Evolutionary conservation across 2,797 vertebrate species (phyloP).

Genomic region (Stomatorhinus walkeri): DNA sequence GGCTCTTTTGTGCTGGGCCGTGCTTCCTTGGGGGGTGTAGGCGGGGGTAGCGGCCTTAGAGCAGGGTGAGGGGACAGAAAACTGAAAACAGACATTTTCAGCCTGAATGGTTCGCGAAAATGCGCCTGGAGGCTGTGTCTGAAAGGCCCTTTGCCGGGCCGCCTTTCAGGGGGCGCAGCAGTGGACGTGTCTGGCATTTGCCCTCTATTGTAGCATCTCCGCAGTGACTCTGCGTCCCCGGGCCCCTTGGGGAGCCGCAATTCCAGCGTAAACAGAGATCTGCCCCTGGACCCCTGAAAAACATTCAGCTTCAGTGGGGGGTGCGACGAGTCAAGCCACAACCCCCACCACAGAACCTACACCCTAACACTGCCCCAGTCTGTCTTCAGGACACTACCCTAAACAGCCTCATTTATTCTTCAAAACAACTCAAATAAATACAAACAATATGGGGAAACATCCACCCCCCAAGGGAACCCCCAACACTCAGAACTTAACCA

Average conservation of each 20-base stretch:
- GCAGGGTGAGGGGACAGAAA: slow-evolving; percentile 45
- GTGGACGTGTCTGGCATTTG: slow-evolving; percentile 70
- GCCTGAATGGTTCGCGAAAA: slow-evolving; percentile 60
- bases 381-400: not conserved
- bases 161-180: slow-evolving; percentile 58
- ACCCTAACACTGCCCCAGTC: not conserved
- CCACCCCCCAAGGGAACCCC: not conserved
- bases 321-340: not conserved
- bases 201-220: slow-evolving; percentile 53
- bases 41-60: slow-evolving; percentile 40
- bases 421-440: not conserved
- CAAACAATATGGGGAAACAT: not conserved
- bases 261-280: slow-evolving; percentile 51
- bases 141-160: slow-evolving; percentile 46
- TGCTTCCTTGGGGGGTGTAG: slow-evolving; percentile 33
- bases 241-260: slow-evolving; percentile 24
- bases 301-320: not conserved
- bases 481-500: not conserved
- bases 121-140: slow-evolving; percentile 55
- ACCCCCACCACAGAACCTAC: not conserved
- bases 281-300: slow-evolving; percentile 48
- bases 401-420: not conserved
- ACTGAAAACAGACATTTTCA: slow-evolving; percentile 60
- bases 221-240: slow-evolving; percentile 45
- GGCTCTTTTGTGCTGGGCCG: slow-evolving; percentile 30